Percentiles rank a stretch among this genome's conserved stretches.
phyloP scores from a whole-genome alignment of 2,888 invertebrate genomes.

The Synergus umbraculus region DNA sequence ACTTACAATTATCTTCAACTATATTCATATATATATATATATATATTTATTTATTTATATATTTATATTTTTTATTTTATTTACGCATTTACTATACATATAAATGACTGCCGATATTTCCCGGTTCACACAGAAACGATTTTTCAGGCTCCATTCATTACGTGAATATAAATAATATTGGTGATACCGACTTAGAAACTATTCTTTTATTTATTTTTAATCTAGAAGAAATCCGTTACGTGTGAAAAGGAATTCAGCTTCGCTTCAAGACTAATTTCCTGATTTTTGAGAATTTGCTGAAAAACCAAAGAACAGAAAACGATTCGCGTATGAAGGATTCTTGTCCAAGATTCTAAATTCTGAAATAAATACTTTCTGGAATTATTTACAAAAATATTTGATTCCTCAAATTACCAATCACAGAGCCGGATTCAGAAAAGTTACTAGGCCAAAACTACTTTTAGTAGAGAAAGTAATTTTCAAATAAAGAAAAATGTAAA shows the following conservation, averaged over 20 bases:
- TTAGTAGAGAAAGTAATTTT: no score
- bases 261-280: conserved; percentile 23
- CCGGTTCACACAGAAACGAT: conserved; percentile 54
- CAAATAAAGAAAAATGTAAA: no score
- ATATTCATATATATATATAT: conserved; percentile 53
- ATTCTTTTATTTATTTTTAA: conserved; percentile 59
- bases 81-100: conserved; percentile 56
- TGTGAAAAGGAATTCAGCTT: conserved; percentile 34
- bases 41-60: conserved; percentile 36
- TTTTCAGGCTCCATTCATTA: conserved; percentile 66
- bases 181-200: conserved; percentile 74
- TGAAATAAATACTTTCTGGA: conserved; percentile 12
- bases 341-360: background rate
- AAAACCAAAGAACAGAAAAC: background rate
- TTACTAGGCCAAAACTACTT: no score
- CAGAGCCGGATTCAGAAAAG: no score
- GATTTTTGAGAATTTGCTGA: background rate
- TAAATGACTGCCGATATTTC: conserved; percentile 68
- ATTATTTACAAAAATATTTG: conserved; percentile 25
- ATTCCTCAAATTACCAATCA: background rate
- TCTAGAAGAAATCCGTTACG: conserved; percentile 24
- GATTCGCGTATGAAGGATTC: background rate
- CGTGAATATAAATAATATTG: conserved; percentile 75
- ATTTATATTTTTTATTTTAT: conserved; percentile 54
- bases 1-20: conserved; percentile 67